A percentile compares a stretch with the other conserved stretches of the same genome.
Conservation (phyloP, 2,888 invertebrate species). For the Tridacna gigas region DNA sequence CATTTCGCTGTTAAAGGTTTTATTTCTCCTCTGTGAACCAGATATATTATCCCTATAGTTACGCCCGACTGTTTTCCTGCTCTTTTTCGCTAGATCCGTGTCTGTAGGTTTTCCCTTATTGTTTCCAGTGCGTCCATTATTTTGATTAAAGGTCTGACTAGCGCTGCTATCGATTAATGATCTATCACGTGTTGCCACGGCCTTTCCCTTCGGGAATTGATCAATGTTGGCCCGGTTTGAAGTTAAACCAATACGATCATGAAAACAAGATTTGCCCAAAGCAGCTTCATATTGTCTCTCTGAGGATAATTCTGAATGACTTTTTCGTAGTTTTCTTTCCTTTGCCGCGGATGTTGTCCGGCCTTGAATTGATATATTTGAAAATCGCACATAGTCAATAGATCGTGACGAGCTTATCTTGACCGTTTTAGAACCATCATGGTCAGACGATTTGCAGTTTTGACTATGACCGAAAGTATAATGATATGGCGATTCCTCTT, state of each 20-base stretch:
- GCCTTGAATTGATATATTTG: too few species aligned
- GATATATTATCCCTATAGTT: not conserved
- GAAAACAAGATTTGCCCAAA: constrained; percentile 9
- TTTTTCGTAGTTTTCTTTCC: too few species aligned
- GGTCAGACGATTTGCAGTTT: too few species aligned
- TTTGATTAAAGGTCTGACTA: constrained; percentile 13
- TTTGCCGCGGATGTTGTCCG: too few species aligned
- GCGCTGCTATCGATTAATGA: constrained; percentile 24
- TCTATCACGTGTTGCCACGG: constrained; percentile 35
- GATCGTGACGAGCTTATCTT: too few species aligned
- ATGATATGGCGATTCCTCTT: too few species aligned
- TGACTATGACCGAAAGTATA: too few species aligned
- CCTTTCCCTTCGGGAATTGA: constrained; percentile 47
- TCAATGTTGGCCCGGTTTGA: constrained; percentile 28
- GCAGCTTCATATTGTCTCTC: too few species aligned
- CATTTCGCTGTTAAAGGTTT: constrained; percentile 13
- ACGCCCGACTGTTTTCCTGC: not conserved
- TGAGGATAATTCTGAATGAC: too few species aligned
- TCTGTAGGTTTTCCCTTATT: not conserved
- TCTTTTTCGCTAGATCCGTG: not conserved
- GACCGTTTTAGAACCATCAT: too few species aligned
- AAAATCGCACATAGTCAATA: too few species aligned
- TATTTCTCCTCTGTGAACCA: not conserved
- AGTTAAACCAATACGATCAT: constrained; percentile 6
- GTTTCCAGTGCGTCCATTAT: constrained; percentile 17